Evolutionary conservation across 2,888 invertebrate species (phyloP).

Genomic region (Epistrophe grossulariae): DNA sequence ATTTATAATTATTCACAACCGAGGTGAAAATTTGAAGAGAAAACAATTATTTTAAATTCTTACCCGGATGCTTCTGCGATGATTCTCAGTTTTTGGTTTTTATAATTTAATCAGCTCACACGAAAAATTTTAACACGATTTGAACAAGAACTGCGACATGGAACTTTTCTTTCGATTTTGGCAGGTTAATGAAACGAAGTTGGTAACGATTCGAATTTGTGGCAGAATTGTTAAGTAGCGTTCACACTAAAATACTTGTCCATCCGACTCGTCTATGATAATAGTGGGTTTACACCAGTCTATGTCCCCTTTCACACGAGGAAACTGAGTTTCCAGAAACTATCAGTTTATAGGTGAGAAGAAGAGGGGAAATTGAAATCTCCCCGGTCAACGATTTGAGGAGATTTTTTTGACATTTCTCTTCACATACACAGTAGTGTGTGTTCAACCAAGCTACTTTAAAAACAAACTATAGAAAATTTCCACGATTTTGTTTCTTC

Average conservation of each 20-base stretch:
- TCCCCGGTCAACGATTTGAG: too few relatives aligned
- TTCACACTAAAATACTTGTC: neutral
- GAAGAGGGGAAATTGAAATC: too few relatives aligned
- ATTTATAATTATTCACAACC: conserved; percentile 33
- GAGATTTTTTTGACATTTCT: too few relatives aligned
- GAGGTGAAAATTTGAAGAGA: conserved; percentile 11
- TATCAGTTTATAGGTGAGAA: too few relatives aligned
- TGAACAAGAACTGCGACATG: conserved; percentile 78
- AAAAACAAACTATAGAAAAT: too few relatives aligned
- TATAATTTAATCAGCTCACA: conserved; percentile 68
- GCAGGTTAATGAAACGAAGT: conserved; percentile 57
- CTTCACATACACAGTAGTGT: too few relatives aligned
- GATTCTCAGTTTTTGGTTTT: conserved; percentile 72
- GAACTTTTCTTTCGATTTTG: conserved; percentile 58
- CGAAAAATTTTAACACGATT: conserved; percentile 78
- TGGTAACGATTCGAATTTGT: conserved; percentile 11
- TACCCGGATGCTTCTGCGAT: conserved; percentile 75
- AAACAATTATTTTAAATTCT: conserved; percentile 27
- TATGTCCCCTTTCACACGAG: too few relatives aligned
- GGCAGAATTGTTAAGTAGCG: neutral
- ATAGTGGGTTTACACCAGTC: too few relatives aligned
- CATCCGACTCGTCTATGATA: neutral
- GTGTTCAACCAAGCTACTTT: too few relatives aligned
- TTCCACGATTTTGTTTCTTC: too few relatives aligned
- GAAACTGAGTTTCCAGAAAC: too few relatives aligned